Conservation (phyloP, 2,888 invertebrate genomes). For the Nephrotoma appendiculata region DNA sequence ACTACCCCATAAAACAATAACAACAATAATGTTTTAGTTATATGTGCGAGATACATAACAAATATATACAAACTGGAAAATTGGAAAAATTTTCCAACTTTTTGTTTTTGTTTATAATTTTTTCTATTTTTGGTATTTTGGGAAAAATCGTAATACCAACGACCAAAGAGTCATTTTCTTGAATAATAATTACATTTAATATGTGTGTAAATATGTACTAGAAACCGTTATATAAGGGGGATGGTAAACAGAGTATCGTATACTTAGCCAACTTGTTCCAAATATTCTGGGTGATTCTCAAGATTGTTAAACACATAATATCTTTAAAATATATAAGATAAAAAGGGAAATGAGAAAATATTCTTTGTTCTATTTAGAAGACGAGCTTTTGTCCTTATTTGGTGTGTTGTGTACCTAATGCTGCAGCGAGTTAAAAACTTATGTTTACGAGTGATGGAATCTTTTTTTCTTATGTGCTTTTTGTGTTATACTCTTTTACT, state of each 20-base stretch:
- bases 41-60: background rate
- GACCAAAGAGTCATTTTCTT: background rate
- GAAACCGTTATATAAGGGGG: background rate
- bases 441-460: background rate
- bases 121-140: too few relatives aligned
- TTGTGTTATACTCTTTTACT: background rate
- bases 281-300: background rate
- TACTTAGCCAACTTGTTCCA: background rate
- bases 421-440: background rate
- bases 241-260: background rate
- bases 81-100: background rate
- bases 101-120: background rate
- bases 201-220: background rate
- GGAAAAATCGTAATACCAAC: background rate
- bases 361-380: background rate
- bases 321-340: background rate
- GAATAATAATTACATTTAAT: background rate
- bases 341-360: background rate
- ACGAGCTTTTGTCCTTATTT: background rate
- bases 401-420: background rate
- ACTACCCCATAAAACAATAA: background rate
- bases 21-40: background rate
- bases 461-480: background rate
- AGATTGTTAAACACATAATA: background rate
- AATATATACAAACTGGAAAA: background rate